Evolutionary conservation across 2,113 vertebrate species (phyloP).

Genomic region (Hemiscyllium ocellatum): DNA sequence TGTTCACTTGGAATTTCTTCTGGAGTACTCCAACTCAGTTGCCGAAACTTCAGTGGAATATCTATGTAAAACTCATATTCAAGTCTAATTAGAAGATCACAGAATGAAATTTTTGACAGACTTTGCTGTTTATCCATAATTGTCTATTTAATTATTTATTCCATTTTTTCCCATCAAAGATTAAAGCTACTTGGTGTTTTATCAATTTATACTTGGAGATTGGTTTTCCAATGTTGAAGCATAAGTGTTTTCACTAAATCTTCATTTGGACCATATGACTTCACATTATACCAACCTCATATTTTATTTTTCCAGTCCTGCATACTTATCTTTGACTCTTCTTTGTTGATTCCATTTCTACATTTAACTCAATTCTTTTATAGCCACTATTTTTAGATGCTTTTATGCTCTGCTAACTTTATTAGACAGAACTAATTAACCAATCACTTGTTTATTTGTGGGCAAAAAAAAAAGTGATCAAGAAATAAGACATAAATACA

Average conservation of each 20-base stretch:
- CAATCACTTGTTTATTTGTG: neutral
- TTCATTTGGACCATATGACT: neutral
- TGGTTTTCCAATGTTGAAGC: neutral
- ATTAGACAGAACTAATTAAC: neutral
- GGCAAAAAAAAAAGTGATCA: neutral
- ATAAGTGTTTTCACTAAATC: neutral
- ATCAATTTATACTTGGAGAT: neutral
- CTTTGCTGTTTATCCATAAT: neutral
- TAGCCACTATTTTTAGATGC: neutral
- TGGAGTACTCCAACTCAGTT: neutral
- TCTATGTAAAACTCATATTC: neutral
- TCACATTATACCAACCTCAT: neutral
- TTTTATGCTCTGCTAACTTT: neutral
- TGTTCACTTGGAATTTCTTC: neutral
- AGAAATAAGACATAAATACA: neutral
- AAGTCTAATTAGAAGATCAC: neutral
- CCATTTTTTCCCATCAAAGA: neutral
- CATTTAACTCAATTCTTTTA: neutral
- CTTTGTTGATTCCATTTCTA: neutral
- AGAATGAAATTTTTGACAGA: neutral
- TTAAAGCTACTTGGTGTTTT: neutral
- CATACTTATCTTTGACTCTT: neutral
- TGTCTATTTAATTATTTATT: neutral
- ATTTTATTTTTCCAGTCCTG: neutral
- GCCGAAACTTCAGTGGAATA: neutral